Base-by-base conservation (phyloP, 2,888 invertebrate species). In the Sericinus montela region DNA sequence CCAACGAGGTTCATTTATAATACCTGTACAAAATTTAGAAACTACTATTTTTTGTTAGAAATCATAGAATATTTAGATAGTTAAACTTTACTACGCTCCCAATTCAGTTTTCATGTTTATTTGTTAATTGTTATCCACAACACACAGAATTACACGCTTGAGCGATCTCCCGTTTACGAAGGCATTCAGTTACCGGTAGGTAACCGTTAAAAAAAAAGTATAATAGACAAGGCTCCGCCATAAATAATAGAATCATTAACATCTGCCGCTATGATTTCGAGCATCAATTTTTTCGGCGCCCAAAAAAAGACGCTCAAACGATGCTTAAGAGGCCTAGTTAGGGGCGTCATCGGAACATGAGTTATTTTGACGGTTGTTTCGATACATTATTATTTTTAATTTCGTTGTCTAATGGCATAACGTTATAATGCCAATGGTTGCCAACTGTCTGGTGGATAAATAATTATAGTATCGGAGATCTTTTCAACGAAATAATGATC, bases 161-260 rank as follows among this genome's bases (percentile, higher is more conserved):
- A 65, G 54, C 59, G 63, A 65, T 55, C 63, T 61, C 57, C 59
- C 61, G 59, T 62, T 66, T 65, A 61, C 54, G 11, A 32, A 58
- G 54, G 57, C 54, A 56, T 56, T 55, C 61, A 58, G 54, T 59
- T 56, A 56, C 56, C 54, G 54, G 58, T 62, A 59, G 61, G 62
- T 63, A 63, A 62, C 60, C 60, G 63, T 52, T 57, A 60, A 68
- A 63, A 62, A 60, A 59, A 63, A 65, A 65, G 60, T 65, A 70
- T 76, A 77, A 77, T 75, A 75, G 76, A 70, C 62, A 60, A 73
- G 70, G 65, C 67, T 65, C 68, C 65, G 63, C 69, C 83, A 86
- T 87, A 87, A 87, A 86, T 87, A 87, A 87, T 85, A 83, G 82
- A 83, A 86, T 86, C 85, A 87, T 87, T 87, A 87, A 78, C 87